These are phyloP conservation scores for Nomada fucata DNA, from an alignment of 2,888 invertebrate genomes.

Conservation along the genomic window DNA sequence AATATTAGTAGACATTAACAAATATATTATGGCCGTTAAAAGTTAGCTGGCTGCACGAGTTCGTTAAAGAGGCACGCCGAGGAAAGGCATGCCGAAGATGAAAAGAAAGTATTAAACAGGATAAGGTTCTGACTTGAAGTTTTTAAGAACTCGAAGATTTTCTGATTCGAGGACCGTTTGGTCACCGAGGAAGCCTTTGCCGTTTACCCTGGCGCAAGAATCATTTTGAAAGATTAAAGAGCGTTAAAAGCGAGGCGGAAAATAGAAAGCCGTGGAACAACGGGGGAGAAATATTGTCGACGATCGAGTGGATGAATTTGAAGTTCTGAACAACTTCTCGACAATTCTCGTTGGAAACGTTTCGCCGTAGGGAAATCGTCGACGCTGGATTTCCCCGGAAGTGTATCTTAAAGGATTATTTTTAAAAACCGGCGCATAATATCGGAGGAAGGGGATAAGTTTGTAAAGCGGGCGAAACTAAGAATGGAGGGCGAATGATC, in stretches of 20 bases:
- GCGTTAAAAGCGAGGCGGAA: neutral
- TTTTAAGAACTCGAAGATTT: neutral
- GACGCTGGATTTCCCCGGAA: neutral
- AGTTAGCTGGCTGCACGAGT: neutral
- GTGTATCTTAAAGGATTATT: neutral
- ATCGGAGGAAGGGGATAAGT: neutral
- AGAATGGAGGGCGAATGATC: neutral
- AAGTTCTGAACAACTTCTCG: conserved; percentile 12
- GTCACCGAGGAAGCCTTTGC: neutral
- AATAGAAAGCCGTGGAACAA: neutral
- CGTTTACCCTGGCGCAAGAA: neutral
- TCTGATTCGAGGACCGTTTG: neutral
- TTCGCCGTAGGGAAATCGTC: neutral
- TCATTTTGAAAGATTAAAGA: conserved; percentile 15
- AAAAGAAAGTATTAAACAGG: neutral
- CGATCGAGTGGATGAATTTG: conserved; percentile 21
- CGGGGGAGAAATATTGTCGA: neutral
- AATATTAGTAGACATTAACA: neutral
- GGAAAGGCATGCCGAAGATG: neutral
- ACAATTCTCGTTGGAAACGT: neutral
- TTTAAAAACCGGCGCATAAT: neutral
- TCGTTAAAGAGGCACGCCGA: neutral
- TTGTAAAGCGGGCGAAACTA: no score
- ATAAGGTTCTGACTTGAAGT: neutral
- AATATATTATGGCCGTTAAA: neutral